phyloP scores from a whole-genome alignment of 2,888 invertebrate species.

The Baronia brevicornis region DNA sequence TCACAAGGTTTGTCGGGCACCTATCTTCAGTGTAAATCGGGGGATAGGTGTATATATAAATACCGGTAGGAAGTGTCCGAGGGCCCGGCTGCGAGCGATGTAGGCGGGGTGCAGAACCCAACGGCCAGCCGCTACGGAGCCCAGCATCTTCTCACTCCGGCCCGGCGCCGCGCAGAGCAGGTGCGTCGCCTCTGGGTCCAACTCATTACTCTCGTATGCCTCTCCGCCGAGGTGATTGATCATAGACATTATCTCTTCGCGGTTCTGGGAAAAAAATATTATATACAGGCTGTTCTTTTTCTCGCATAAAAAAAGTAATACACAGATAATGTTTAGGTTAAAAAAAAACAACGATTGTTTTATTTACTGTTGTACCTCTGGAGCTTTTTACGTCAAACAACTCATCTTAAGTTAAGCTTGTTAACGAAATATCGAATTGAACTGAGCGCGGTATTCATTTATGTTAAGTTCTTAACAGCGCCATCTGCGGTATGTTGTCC shows the following conservation, averaged over 20 bases:
- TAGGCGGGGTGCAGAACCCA: slow-evolving; percentile 92
- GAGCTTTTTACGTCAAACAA: too few species aligned
- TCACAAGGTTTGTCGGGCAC: too few species aligned
- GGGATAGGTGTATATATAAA: neutral
- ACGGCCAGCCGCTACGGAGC: slow-evolving; percentile 89
- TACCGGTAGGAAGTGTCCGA: slow-evolving; percentile 79
- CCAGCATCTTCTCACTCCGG: slow-evolving; percentile 91
- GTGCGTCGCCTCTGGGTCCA: slow-evolving; percentile 79
- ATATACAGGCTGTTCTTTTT: slow-evolving; percentile 6
- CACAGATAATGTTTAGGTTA: too few species aligned
- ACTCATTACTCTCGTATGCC: slow-evolving; percentile 68
- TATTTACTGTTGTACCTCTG: too few species aligned
- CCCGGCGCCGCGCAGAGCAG: slow-evolving; percentile 83
- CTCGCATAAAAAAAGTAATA: too few species aligned
- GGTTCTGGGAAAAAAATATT: slow-evolving; percentile 48
- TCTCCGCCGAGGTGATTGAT: slow-evolving; percentile 79
- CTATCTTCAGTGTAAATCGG: too few species aligned
- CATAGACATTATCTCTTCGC: slow-evolving; percentile 67
- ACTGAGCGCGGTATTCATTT: too few species aligned
- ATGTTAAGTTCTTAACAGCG: too few species aligned
- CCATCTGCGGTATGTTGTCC: too few species aligned
- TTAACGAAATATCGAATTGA: too few species aligned
- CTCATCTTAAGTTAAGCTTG: too few species aligned
- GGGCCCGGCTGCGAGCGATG: slow-evolving; percentile 78
- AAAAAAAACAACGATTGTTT: too few species aligned